Evolutionary conservation across 2,113 vertebrate species (phyloP).

Genomic region (Thunnus maccoyii): DNA sequence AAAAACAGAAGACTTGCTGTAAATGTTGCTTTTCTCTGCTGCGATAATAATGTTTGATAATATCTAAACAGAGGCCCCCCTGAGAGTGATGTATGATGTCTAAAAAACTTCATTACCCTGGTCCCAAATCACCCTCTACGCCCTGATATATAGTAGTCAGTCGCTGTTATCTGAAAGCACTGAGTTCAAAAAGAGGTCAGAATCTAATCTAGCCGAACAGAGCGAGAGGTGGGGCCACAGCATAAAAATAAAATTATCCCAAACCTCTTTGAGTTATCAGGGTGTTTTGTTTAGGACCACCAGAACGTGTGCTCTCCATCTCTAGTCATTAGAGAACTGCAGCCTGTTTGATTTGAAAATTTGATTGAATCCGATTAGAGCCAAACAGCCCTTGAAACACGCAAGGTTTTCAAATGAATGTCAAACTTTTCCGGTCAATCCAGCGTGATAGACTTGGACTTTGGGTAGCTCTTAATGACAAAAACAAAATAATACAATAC

Average conservation of each 20-base stretch:
- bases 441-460: background rate
- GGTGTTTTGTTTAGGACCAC: constrained; percentile 7
- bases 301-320: background rate
- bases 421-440: constrained; percentile 2
- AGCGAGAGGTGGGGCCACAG: background rate
- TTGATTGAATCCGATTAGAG: background rate
- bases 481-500: constrained; percentile 5
- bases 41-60: constrained; percentile 22
- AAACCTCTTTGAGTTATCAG: background rate
- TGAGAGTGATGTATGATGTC: constrained; percentile 32
- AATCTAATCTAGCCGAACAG: background rate
- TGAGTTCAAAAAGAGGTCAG: background rate
- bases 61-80: constrained; percentile 27
- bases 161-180: constrained; percentile 5
- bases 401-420: background rate
- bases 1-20: background rate
- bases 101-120: constrained; percentile 31
- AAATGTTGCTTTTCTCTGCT: background rate
- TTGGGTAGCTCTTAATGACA: background rate
- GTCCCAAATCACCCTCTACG: constrained; percentile 14
- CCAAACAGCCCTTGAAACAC: background rate
- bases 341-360: background rate
- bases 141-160: background rate
- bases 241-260: background rate
- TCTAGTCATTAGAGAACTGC: background rate